Evolutionary conservation across 1,140 invertebrate species (phyloP).

Genomic region (Heliconius hermathena): DNA sequence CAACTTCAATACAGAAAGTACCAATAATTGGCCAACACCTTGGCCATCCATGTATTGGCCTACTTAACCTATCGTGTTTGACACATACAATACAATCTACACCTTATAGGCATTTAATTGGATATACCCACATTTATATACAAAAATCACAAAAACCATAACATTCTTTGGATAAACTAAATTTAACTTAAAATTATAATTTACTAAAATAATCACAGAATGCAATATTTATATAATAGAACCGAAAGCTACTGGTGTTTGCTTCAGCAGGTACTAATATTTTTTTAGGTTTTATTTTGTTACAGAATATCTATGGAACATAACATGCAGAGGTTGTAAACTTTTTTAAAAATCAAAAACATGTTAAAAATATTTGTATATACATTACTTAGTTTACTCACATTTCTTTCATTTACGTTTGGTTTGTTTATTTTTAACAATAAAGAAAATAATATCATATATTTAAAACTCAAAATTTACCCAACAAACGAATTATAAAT

Average conservation of each 20-base stretch:
- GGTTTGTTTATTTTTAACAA: too few relatives aligned
- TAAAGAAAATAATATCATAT: neutral
- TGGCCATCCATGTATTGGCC: conserved; percentile 21
- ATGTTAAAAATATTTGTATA: neutral
- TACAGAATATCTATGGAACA: neutral
- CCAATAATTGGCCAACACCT: neutral
- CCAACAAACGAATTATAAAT: neutral
- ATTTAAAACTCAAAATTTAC: neutral
- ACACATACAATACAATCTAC: conserved; percentile 63
- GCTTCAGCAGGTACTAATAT: neutral
- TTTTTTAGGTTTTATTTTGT: neutral
- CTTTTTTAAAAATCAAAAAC: neutral
- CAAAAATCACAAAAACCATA: conserved; percentile 44
- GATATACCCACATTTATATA: conserved; percentile 46
- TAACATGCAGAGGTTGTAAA: neutral
- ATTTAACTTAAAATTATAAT: conserved; percentile 34
- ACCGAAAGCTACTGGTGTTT: conserved; percentile 1
- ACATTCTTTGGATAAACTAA: conserved; percentile 48
- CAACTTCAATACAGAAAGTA: neutral
- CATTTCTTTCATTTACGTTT: too few relatives aligned
- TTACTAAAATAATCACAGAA: conserved; percentile 40
- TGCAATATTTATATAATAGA: conserved; percentile 17
- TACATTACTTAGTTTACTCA: too few relatives aligned
- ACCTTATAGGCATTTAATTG: conserved; percentile 56
- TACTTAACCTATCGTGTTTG: conserved; percentile 57